A percentile compares a stretch with the other conserved stretches of the same genome.
Conservation (phyloP, 2,113 vertebrate species). For the Thunnus thynnus region DNA sequence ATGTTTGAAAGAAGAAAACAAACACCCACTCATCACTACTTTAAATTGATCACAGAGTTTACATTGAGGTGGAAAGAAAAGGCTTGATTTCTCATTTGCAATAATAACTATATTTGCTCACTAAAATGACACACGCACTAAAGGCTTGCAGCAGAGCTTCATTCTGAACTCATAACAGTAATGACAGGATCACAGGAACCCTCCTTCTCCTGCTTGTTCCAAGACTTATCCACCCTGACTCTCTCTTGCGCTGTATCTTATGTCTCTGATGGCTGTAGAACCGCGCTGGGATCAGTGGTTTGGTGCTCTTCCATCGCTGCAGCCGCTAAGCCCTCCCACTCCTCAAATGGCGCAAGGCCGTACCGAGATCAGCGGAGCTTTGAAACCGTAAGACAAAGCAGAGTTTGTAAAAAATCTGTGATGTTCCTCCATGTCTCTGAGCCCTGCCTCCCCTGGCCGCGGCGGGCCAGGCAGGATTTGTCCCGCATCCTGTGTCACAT, state of each 20-base stretch:
- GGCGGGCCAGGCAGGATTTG: conserved; percentile 47
- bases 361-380: conserved; percentile 34
- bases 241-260: conserved; percentile 16
- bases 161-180: neutral
- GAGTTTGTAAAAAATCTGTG: conserved; percentile 37
- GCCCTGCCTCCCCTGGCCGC: conserved; percentile 21
- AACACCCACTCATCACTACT: conserved; percentile 11
- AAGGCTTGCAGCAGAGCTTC: neutral
- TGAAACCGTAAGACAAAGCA: conserved; percentile 29
- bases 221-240: conserved; percentile 27
- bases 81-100: conserved; percentile 15
- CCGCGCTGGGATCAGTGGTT: conserved; percentile 45
- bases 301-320: conserved; percentile 8
- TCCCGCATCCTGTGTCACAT: conserved; percentile 43
- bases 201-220: conserved; percentile 1
- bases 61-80: conserved; percentile 1
- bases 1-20: conserved; percentile 18
- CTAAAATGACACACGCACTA: neutral
- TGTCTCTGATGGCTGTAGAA: conserved; percentile 26
- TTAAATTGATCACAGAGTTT: neutral
- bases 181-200: conserved; percentile 38
- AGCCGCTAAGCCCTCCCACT: conserved; percentile 47
- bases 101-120: conserved; percentile 8
- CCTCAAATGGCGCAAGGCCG: conserved; percentile 21
- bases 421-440: conserved; percentile 41